Percentiles rank a stretch among this genome's conserved stretches.
Evolutionary conservation across 2,797 vertebrate species (phyloP).

Genomic region (Coregonus ussuriensis): DNA sequence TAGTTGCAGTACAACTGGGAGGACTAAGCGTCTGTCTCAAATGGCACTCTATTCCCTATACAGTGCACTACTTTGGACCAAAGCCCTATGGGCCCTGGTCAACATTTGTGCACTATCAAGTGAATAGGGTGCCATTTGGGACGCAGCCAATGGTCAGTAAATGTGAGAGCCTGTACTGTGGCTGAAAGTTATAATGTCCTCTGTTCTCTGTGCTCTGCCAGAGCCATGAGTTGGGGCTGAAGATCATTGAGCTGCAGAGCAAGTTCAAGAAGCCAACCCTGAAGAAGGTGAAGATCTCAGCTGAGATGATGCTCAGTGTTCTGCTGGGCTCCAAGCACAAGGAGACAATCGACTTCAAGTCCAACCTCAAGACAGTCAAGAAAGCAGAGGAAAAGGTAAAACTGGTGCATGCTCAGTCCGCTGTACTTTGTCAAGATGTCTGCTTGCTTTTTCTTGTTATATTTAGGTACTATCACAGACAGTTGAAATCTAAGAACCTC

Average conservation of each 20-base stretch:
- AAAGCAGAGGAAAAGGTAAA: conserved; percentile 64
- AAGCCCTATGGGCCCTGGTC: background rate
- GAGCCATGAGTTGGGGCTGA: conserved; percentile 43
- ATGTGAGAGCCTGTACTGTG: too few species aligned
- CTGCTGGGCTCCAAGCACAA: conserved; percentile 57
- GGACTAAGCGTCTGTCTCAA: background rate
- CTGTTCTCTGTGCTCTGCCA: background rate
- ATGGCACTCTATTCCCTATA: too few species aligned
- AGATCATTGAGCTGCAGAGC: conserved; percentile 59
- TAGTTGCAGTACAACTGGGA: background rate
- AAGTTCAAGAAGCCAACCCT: conserved; percentile 64
- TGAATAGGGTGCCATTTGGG: background rate
- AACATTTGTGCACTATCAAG: background rate
- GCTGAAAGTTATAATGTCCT: background rate
- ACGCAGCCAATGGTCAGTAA: background rate
- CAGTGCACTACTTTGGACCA: background rate
- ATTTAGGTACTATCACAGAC: background rate
- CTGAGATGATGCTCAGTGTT: conserved; percentile 62
- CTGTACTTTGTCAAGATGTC: too few species aligned
- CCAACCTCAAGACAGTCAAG: conserved; percentile 59
- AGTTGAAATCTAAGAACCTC: too few species aligned
- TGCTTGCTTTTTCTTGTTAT: too few species aligned
- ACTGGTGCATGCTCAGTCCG: background rate
- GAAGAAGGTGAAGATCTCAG: conserved; percentile 59
- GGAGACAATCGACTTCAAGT: conserved; percentile 59